Evolutionary conservation across 2,888 invertebrate genomes (phyloP).

Genomic region (Apamea anceps): DNA sequence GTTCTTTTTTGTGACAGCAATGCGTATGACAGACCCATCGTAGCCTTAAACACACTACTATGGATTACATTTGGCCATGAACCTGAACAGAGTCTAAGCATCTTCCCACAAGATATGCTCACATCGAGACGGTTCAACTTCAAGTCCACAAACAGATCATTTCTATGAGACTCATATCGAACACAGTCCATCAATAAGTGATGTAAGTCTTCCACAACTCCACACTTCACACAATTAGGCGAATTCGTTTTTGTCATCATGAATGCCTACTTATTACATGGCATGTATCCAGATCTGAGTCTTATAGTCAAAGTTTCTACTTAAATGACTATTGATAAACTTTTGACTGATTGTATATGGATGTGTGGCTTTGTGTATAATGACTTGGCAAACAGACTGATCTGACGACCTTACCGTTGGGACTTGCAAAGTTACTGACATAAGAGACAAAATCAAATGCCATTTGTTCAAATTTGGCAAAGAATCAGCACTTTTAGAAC

Average conservation of each 20-base stretch:
- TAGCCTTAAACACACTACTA: not conserved
- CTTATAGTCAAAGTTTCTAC: too few species aligned
- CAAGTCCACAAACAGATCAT: not conserved
- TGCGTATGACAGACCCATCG: not conserved
- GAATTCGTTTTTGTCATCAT: not conserved
- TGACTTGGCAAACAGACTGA: too few species aligned
- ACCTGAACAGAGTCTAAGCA: not conserved
- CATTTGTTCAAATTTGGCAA: too few species aligned
- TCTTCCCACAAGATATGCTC: not conserved
- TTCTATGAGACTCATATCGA: not conserved
- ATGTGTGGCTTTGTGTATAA: too few species aligned
- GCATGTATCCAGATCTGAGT: not conserved
- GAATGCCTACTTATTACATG: not conserved
- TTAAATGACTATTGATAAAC: not conserved
- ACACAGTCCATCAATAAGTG: not conserved
- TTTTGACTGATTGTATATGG: not conserved
- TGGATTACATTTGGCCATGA: not conserved
- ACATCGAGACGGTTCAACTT: not conserved
- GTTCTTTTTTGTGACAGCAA: not conserved
- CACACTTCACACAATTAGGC: not conserved
- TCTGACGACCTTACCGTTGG: too few species aligned
- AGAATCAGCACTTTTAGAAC: too few species aligned
- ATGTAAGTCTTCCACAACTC: not conserved
- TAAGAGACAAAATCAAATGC: too few species aligned
- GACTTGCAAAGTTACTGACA: too few species aligned